Conservation (phyloP, 2,797 vertebrate genomes). For the Heliangelus exortis region DNA sequence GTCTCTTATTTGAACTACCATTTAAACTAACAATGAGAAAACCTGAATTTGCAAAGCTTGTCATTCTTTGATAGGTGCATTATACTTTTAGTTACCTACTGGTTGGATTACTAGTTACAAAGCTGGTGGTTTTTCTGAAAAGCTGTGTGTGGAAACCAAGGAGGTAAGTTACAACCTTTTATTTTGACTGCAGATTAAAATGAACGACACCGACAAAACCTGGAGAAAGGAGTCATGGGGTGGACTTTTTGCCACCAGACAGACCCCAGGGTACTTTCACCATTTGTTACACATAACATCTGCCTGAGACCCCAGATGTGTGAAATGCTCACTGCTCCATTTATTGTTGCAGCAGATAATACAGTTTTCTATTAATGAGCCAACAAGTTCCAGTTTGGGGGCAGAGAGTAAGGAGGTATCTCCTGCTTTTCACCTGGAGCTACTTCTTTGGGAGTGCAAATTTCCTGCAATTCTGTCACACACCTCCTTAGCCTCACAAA, state of each 20-base stretch:
- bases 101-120: not conserved
- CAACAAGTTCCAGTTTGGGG: not conserved
- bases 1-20: not conserved
- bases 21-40: not conserved
- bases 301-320: rapidly evolving
- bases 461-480: not conserved
- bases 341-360: not conserved
- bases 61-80: not conserved
- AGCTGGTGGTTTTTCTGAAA: not conserved
- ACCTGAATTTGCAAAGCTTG: not conserved
- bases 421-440: not conserved
- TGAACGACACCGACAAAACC: not conserved
- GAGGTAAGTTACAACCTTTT: not conserved
- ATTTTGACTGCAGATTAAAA: not conserved
- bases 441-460: not conserved
- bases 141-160: not conserved
- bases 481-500: rapidly evolving
- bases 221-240: not conserved
- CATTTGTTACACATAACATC: not conserved
- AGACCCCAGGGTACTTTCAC: rapidly evolving
- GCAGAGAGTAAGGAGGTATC: not conserved
- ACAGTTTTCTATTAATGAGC: not conserved
- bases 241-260: not conserved
- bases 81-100: not conserved
- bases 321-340: not conserved